phyloP scores from a whole-genome alignment of 2,113 vertebrate species.

The Telmatochromis sp. region DNA sequence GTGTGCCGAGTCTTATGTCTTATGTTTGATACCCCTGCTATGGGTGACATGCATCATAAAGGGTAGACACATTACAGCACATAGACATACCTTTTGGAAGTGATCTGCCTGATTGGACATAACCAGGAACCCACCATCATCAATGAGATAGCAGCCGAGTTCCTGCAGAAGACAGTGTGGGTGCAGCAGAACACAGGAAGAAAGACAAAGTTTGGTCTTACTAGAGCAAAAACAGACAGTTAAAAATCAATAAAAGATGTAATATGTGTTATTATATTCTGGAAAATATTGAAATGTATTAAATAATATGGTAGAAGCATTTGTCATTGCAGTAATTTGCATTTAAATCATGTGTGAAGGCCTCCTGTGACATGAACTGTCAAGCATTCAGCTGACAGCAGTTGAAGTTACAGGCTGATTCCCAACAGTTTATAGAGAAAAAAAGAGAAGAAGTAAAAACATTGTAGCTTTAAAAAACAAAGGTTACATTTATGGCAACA shows the following conservation, averaged over 20 bases:
- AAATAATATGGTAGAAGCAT: neutral
- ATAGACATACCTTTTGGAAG: slow-evolving; percentile 82
- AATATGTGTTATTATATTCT: neutral
- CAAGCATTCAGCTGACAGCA: neutral
- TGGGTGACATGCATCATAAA: neutral
- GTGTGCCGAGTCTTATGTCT: neutral
- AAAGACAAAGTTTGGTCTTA: neutral
- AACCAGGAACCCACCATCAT: slow-evolving; percentile 95
- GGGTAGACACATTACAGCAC: neutral
- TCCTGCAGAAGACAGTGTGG: slow-evolving; percentile 71
- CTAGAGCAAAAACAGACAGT: neutral
- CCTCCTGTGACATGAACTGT: neutral
- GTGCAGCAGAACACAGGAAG: neutral
- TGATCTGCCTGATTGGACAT: slow-evolving; percentile 98
- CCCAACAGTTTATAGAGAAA: neutral
- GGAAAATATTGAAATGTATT: neutral
- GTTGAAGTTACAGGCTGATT: neutral
- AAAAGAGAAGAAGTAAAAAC: neutral
- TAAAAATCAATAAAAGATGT: neutral
- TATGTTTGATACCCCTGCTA: neutral
- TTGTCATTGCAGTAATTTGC: neutral
- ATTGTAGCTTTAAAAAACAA: neutral
- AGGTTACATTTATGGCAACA: neutral
- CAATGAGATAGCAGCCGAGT: slow-evolving; percentile 92
- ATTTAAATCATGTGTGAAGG: neutral